Evolutionary conservation across 2,797 vertebrate species (phyloP).

Genomic region (Oreonectes daqikongensis): DNA sequence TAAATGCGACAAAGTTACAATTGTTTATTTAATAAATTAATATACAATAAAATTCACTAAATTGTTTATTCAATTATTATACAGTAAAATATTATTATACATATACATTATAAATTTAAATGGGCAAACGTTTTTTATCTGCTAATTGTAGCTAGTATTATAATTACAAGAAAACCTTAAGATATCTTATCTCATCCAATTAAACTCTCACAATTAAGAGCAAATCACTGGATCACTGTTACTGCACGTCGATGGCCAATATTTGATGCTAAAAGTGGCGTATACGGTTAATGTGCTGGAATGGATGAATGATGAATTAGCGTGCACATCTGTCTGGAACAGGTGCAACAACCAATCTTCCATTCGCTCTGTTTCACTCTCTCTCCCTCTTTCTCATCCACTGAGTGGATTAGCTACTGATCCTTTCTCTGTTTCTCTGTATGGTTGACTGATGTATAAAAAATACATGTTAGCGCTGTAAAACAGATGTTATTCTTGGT

Average conservation of each 20-base stretch:
- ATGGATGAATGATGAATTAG: slow-evolving; percentile 67
- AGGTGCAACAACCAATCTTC: slow-evolving; percentile 63
- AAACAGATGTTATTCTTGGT: slow-evolving; percentile 58
- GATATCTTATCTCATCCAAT: slow-evolving; percentile 6
- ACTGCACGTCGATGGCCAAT: slow-evolving; percentile 53
- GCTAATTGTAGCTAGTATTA: not conserved
- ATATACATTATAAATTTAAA: no score
- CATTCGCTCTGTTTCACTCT: slow-evolving; percentile 29
- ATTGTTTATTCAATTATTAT: no score
- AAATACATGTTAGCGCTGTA: slow-evolving; percentile 48
- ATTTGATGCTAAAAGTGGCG: slow-evolving; percentile 60
- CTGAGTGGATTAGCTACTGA: slow-evolving; percentile 30
- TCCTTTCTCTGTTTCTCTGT: slow-evolving; percentile 41
- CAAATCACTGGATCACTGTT: slow-evolving; percentile 51
- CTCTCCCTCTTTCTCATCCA: slow-evolving; percentile 7
- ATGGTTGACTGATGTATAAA: slow-evolving; percentile 50
- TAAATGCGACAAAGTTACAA: no score
- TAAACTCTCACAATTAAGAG: slow-evolving; percentile 14
- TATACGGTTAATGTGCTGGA: slow-evolving; percentile 68
- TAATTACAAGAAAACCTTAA: not conserved
- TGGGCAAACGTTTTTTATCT: not conserved
- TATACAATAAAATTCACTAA: no score
- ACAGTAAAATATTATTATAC: no score
- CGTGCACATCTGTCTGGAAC: slow-evolving; percentile 69
- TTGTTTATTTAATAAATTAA: no score